phyloP scores from a whole-genome alignment of 2,888 invertebrate species.

The Julus scanicus region DNA sequence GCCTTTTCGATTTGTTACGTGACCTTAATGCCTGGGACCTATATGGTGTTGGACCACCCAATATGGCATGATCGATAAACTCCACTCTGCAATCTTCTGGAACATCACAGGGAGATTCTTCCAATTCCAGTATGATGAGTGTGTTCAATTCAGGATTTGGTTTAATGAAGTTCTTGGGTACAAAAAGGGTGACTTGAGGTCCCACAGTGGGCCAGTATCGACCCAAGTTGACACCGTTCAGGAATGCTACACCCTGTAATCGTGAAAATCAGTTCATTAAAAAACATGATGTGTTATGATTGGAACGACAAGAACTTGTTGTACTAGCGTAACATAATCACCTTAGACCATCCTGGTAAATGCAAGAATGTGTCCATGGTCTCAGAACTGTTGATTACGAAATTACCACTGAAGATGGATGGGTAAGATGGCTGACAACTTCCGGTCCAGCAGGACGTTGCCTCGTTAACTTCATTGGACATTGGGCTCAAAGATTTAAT shows the following conservation, averaged over 20 bases:
- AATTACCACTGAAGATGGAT: constrained; percentile 11
- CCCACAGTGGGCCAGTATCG: constrained; percentile 71
- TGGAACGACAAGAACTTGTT: not conserved
- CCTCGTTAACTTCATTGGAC: not conserved
- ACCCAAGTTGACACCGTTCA: constrained; percentile 70
- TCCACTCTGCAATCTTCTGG: constrained; percentile 15
- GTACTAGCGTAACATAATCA: not conserved
- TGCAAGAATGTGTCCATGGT: constrained; percentile 49
- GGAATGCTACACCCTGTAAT: constrained; percentile 68
- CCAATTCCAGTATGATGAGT: constrained; percentile 64
- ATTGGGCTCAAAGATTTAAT: not conserved
- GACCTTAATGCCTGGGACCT: not conserved
- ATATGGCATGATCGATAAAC: constrained; percentile 17
- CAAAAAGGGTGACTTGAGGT: constrained; percentile 70
- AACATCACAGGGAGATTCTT: not conserved
- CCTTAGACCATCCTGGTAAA: constrained; percentile 51
- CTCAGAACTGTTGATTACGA: not conserved
- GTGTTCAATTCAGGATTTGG: constrained; percentile 64
- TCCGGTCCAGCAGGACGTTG: not conserved
- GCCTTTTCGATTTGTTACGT: not conserved
- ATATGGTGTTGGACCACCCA: not conserved
- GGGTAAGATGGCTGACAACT: not conserved
- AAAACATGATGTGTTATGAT: not conserved
- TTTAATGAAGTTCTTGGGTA: constrained; percentile 62
- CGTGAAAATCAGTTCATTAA: not conserved